Evolutionary conservation across 2,797 vertebrate genomes (phyloP), one percentile per base, ranked within the genome.

Genomic region (Todus mexicanus): DNA sequence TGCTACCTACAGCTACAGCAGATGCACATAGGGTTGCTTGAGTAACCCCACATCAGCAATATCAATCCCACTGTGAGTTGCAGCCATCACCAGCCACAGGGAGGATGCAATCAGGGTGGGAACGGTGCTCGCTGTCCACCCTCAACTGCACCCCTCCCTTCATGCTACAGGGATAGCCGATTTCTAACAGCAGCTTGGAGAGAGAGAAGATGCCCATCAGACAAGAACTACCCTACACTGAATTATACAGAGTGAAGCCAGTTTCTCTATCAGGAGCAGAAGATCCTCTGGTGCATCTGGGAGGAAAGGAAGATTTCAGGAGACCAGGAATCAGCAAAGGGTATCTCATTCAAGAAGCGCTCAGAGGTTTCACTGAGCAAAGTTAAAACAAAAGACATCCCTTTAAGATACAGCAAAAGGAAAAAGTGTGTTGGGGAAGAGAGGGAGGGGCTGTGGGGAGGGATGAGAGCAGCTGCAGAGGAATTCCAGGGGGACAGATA

Each of bases 401-500:
- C n/a, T 87, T 65, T 71, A 89, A 87, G 60, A 35, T 3, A 27
- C 29, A 71, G 78, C 11, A 66, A 92, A 92, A 82, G 31, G 77
- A 61, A 93, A 83, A 87, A 85, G 20, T 6, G 0, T 2, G 5
- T 15, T 82, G 71, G 10, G 66, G 22, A 80, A 47, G 63, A 75
- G 63, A 71, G 27, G 87, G 84, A 93, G 73, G 82, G 63, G 54
- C 31, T 69, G 70, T 45, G 48, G 45, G 59, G 57, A 76, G 65
- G 19, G 60, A 57, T 54, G 87, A 68, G 89, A 96, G 84, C 93
- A 96, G 93, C 89, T 84, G 92, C 77, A 91, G 57, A 87, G 50
- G 70, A 92, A 90, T 93, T 95, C 89, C 95, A 82, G 64, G 0
- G 84, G 76, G 95, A 95, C 26, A 20, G 69, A 80, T 33, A 90